Base-by-base conservation (phyloP, 92 coral and sea anemone species). In the Galaxea fascicularis region DNA sequence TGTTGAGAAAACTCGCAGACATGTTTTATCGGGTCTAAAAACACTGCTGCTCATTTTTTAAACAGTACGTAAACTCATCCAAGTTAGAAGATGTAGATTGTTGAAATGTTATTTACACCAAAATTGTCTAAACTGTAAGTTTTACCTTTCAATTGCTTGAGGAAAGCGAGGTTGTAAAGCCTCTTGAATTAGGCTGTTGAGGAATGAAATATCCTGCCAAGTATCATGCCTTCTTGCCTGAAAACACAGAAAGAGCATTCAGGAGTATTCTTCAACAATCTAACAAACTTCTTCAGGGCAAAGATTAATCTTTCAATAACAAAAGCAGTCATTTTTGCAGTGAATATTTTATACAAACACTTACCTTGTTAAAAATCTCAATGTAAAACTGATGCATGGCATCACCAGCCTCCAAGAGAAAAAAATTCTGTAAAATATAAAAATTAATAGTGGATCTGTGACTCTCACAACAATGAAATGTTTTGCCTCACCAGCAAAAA, bases 331-430 rank as follows among this genome's bases (percentile, higher is more conserved):
- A 35, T 35, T 35, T 35, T 6, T 35, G 22, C 10, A 24, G 4
- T 13, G 69, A 26, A 3, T 22, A 30, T 73, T 44, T 71, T 57
- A 1, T 69, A 22, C 4, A 18, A 18, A 1, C 9, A 30, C 86
- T 65, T 59, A 95, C 99, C 95, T 97, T 97, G 66, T 81, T 89
- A 68, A 95, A 97, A 17, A 97, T 90, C 86, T 97, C 97, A 14
- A 92, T 82, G 51, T 94, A 97, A 86, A 97, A 97, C 71, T 95
- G 94, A 86, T 95, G 97, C 99, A 97, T 97, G 31, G 95, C 92
- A 64, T 95, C 98, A 7, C 99, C 99, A 66, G 99, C 99, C 82
- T 95, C 99, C 72, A 97, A 88, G 4, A 97, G 90, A 88, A 93
- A 97, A 82, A 95, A 93, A 45, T 89, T 91, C 99, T 97, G 24